Conservation (phyloP, 1,140 invertebrate genomes). For the Rhagoletis zephyria region DNA sequence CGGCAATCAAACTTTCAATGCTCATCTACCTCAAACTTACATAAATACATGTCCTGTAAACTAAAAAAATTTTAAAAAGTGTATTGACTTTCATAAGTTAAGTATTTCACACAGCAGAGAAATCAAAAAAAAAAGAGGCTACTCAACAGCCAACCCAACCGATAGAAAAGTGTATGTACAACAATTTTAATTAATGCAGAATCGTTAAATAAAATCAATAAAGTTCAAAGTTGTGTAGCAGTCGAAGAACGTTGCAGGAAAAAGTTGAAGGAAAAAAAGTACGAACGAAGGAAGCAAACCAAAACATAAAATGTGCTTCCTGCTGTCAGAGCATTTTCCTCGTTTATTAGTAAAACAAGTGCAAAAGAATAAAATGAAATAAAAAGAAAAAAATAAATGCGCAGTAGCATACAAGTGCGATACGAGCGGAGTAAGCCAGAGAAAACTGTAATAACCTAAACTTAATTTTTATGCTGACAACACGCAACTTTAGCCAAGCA, state of each 20-base stretch:
- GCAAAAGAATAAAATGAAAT: background rate
- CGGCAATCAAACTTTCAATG: background rate
- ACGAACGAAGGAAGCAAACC: no score
- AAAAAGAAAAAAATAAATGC: background rate
- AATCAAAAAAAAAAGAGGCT: background rate
- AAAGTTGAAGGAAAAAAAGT: background rate
- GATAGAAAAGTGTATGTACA: background rate
- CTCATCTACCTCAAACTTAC: no score
- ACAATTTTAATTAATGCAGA: slow-evolving; percentile 27
- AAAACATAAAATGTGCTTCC: background rate
- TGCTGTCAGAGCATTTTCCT: background rate
- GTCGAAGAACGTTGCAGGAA: background rate
- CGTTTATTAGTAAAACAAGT: background rate
- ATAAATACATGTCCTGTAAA: no score
- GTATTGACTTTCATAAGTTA: background rate
- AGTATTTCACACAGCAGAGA: background rate
- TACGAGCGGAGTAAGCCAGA: background rate
- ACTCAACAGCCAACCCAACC: background rate
- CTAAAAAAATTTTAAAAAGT: background rate
- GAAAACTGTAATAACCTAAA: slow-evolving; percentile 9
- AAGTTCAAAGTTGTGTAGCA: background rate
- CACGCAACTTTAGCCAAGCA: background rate
- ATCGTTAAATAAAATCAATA: slow-evolving; percentile 39
- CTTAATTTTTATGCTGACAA: slow-evolving; percentile 27
- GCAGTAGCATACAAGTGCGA: no score